A percentile compares a stretch with the other conserved stretches of the same genome.
These are phyloP conservation scores for Scaeva pyrastri DNA, from an alignment of 2,888 invertebrate species.

Conservation along the genomic window DNA sequence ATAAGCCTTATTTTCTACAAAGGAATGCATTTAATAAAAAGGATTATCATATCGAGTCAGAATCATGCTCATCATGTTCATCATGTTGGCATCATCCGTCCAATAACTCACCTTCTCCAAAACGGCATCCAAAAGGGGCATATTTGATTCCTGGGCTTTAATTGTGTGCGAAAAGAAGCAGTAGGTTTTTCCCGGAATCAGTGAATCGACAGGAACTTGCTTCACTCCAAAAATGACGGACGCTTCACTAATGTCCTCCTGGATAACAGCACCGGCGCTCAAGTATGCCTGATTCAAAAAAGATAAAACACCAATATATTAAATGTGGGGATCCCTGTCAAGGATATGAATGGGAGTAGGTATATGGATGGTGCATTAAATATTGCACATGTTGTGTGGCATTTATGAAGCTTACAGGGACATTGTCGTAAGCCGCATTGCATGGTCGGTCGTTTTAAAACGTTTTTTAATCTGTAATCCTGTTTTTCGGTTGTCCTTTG, in stretches of 20 bases:
- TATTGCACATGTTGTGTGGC: constrained; percentile 45
- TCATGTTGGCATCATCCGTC: not conserved
- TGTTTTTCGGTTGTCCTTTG: constrained; percentile 33
- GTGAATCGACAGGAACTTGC: constrained; percentile 91
- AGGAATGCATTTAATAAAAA: constrained; percentile 52
- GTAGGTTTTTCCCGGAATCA: constrained; percentile 98
- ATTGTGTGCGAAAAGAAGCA: constrained; percentile 99
- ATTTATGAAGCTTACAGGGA: constrained; percentile 56
- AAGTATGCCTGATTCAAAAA: constrained; percentile 89
- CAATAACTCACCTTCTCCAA: constrained; percentile 88
- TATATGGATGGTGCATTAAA: constrained; percentile 17
- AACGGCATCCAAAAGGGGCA: constrained; percentile 98
- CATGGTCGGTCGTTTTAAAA: constrained; percentile 44
- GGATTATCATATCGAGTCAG: constrained; percentile 36
- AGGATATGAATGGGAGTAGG: constrained; percentile 31
- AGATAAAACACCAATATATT: constrained; percentile 46
- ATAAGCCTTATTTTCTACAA: constrained; percentile 93
- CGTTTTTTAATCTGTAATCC: constrained; percentile 49
- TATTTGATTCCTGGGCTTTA: constrained; percentile 99
- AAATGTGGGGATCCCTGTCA: constrained; percentile 43
- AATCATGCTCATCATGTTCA: not conserved
- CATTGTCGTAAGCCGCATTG: constrained; percentile 46
- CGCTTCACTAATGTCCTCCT: constrained; percentile 98
- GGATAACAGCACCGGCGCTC: constrained; percentile 95
- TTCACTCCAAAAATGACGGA: constrained; percentile 99